phyloP scores from a whole-genome alignment of 2,797 vertebrate species.

The Erpetoichthys calabaricus region DNA sequence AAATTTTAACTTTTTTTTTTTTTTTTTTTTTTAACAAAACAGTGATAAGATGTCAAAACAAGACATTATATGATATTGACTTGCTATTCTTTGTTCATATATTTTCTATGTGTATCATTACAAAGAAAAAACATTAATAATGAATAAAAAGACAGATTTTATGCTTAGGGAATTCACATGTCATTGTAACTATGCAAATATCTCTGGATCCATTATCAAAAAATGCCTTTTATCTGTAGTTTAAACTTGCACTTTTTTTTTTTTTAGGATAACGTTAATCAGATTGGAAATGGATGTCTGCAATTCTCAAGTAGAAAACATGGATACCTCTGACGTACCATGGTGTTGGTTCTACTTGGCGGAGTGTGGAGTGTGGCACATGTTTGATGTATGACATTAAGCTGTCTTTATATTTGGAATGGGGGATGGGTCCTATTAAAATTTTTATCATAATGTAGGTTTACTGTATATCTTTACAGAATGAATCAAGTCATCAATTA shows the following conservation, averaged over 20 bases:
- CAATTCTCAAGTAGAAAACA: constrained; percentile 59
- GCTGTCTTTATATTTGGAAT: not conserved
- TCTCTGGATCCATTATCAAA: too few relatives aligned
- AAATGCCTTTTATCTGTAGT: too few relatives aligned
- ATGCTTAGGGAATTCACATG: too few relatives aligned
- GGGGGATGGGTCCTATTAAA: not conserved
- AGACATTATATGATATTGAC: too few relatives aligned
- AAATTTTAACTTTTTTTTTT: too few relatives aligned
- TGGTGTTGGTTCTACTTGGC: constrained; percentile 97
- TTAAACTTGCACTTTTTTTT: constrained; percentile 5
- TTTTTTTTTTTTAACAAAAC: too few relatives aligned
- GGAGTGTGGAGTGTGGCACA: constrained; percentile 94
- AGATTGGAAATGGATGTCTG: constrained; percentile 49
- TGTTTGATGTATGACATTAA: constrained; percentile 73
- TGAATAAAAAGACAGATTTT: too few relatives aligned
- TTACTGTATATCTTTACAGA: constrained; percentile 47
- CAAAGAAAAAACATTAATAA: too few relatives aligned
- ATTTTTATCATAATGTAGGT: not conserved
- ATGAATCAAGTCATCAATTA: constrained; percentile 69
- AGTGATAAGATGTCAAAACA: too few relatives aligned
- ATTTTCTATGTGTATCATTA: too few relatives aligned
- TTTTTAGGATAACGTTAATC: constrained; percentile 41
- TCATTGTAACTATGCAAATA: too few relatives aligned
- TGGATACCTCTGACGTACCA: constrained; percentile 85
- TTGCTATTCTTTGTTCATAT: too few relatives aligned